Evolutionary conservation across 2,888 invertebrate species (phyloP), one percentile per base, ranked within the genome.

Genomic region (Lobophora halterata): DNA sequence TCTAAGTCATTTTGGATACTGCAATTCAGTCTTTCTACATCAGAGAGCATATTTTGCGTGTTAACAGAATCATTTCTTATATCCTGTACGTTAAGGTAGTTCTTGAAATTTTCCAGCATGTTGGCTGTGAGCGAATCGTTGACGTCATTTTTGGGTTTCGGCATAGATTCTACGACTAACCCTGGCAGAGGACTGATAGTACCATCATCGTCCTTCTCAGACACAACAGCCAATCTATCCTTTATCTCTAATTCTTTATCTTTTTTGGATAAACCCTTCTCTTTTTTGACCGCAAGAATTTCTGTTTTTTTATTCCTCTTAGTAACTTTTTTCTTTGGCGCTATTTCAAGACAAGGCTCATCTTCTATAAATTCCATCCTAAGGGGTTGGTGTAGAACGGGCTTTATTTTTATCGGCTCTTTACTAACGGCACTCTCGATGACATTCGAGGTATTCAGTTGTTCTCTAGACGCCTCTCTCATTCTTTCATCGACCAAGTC

Each of bases 151-250:
- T 52, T 50, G 3, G 30, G 27, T 1, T 19, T 20, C 0, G 49
- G 46, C 1, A 57, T 56, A 4, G 61, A 49, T 62, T 85, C 85
- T 10, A 83, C 66, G 2, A 77, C 45, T 5, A 86, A 58, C 0
- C 65, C 75, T 1, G 85, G 83, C 18, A 85, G 55, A 3, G 83
- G 78, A 49, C 83, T 81, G 24, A 57, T 54, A 7, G 73, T 69
- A 49, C 63, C 57, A 30, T 72, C 70, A 19, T 64, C 64, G 29
- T 52, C 53, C 6, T 33, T 41, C 3, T 31, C 39, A 2, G 27
- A 18, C 8, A 6, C 2, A 3, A 18, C 8, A 3, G 39, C 26
- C n/a, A n/a, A n/a, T n/a, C n/a, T n/a, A n/a, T n/a, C n/a, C n/a
- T n/a, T n/a, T n/a, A n/a, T n/a, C n/a, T n/a, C n/a, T n/a, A n/a